phyloP scores from a whole-genome alignment of 2,113 vertebrate genomes.

The Vireo altiloquus region DNA sequence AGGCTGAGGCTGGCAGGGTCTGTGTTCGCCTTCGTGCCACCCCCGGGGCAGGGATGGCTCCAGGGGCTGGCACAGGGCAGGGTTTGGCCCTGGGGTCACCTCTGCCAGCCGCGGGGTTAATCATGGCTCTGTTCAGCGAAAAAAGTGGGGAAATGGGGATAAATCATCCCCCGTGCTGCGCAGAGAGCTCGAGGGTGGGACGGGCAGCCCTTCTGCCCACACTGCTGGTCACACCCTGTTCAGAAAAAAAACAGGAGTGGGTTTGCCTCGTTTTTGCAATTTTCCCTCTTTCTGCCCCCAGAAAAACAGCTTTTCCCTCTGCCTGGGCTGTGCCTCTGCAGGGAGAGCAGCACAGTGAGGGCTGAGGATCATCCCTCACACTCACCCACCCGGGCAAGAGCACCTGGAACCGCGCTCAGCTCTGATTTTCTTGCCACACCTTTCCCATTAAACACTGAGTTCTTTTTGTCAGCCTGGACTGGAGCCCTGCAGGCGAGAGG shows the following conservation, averaged over 20 bases:
- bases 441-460: background rate
- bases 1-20: background rate
- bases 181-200: accelerated
- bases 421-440: background rate
- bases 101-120: accelerated
- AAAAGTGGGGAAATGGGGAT: background rate
- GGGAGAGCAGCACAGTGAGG: accelerated
- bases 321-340: background rate
- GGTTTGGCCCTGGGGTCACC: background rate
- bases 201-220: background rate
- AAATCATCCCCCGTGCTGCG: accelerated
- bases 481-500: background rate
- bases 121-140: accelerated
- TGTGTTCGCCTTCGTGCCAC: background rate
- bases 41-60: background rate
- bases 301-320: background rate
- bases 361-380: accelerated
- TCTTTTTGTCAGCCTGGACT: background rate
- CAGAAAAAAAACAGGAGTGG: background rate
- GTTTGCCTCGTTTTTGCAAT: background rate
- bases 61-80: accelerated
- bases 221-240: no score
- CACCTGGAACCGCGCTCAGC: accelerated
- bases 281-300: background rate
- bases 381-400: background rate